These are phyloP conservation scores for Capitulum mitella DNA, from an alignment of 2,888 invertebrate genomes.

Conservation along the genomic window DNA sequence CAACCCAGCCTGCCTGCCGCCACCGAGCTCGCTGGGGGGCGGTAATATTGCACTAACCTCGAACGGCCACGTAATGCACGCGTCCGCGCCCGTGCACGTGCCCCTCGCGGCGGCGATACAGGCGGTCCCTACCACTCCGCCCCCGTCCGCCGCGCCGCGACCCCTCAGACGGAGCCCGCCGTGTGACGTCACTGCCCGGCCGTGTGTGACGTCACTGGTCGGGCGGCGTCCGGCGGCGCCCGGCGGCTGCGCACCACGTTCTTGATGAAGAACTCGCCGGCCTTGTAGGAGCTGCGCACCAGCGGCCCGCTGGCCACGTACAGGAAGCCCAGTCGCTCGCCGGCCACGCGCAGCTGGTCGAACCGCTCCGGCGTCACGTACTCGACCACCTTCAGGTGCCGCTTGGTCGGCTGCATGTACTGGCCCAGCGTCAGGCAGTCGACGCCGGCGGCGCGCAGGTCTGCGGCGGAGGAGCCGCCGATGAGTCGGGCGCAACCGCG, in stretches of 20 bases:
- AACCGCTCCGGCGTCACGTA: constrained; percentile 95
- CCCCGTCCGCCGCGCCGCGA: not conserved
- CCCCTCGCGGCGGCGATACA: too few relatives aligned
- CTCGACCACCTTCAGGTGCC: constrained; percentile 78
- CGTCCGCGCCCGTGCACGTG: too few relatives aligned
- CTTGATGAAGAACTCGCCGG: constrained; percentile 88
- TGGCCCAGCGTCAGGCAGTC: constrained; percentile 96
- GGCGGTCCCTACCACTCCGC: too few relatives aligned
- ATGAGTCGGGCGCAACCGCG: too few relatives aligned
- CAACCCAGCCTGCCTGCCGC: too few relatives aligned
- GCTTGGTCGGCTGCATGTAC: constrained; percentile 98
- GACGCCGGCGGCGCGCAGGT: constrained; percentile 70
- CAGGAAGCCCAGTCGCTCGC: constrained; percentile 74
- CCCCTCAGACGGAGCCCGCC: not conserved
- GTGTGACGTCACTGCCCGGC: not conserved
- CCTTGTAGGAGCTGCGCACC: constrained; percentile 92
- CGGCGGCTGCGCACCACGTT: constrained; percentile 40
- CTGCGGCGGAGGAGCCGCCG: too few relatives aligned
- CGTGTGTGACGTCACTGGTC: too few relatives aligned
- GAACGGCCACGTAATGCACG: too few relatives aligned
- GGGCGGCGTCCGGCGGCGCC: not conserved
- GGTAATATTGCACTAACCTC: too few relatives aligned
- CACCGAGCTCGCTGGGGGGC: too few relatives aligned
- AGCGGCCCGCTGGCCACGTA: constrained; percentile 97
- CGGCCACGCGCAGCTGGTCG: constrained; percentile 72